These are phyloP conservation scores for Eristalinus aeneus DNA, from an alignment of 2,888 invertebrate genomes.

Conservation along the genomic window DNA sequence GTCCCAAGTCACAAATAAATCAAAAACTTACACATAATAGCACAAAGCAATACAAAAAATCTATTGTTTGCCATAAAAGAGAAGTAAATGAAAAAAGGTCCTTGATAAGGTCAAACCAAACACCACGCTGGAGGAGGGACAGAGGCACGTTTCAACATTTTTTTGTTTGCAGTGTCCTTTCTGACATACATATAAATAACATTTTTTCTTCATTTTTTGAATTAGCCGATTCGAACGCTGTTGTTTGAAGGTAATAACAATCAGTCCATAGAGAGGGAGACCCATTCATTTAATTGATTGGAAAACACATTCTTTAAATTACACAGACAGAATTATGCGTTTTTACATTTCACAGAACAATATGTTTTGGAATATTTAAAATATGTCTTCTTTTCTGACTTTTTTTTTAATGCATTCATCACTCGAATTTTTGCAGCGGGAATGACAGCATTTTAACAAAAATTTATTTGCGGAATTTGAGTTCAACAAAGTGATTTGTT, in stretches of 20 bases:
- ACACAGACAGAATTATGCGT: neutral
- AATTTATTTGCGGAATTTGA: neutral
- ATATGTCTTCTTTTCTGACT: too few relatives aligned
- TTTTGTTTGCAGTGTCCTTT: neutral
- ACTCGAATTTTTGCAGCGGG: too few relatives aligned
- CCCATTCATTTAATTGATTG: slow-evolving; percentile 57
- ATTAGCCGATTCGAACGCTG: slow-evolving; percentile 61
- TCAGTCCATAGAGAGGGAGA: slow-evolving; percentile 52
- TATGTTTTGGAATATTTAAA: too few relatives aligned
- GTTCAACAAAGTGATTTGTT: slow-evolving; percentile 25
- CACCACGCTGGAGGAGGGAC: neutral
- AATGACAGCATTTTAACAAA: neutral
- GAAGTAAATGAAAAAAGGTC: too few relatives aligned
- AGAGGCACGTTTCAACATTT: neutral
- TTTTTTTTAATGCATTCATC: neutral
- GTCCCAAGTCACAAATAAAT: too few relatives aligned
- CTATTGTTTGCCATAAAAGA: too few relatives aligned
- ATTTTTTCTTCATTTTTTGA: slow-evolving; percentile 62
- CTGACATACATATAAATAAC: slow-evolving; percentile 22
- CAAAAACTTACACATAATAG: too few relatives aligned
- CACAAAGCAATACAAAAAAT: too few relatives aligned
- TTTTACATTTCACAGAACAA: neutral
- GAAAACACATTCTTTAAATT: slow-evolving; percentile 40
- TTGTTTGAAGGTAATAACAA: slow-evolving; percentile 59
- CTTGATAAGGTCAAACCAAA: too few relatives aligned